Evolutionary conservation across 1,140 invertebrate species (phyloP).

Genomic region (Atta cephalotes): DNA sequence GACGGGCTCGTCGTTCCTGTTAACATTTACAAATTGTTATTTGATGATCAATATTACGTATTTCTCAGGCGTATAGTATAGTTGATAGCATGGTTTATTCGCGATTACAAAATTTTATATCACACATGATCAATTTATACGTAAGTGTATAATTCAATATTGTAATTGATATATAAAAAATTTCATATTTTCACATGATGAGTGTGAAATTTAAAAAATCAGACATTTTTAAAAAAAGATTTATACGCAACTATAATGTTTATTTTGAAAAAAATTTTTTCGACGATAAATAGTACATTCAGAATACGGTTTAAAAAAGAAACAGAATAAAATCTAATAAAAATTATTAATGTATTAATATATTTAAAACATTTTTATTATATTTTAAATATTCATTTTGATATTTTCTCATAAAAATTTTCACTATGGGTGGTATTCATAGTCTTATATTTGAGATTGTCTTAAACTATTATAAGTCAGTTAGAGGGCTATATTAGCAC

Average conservation of each 20-base stretch:
- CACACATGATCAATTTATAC: slow-evolving; percentile 6
- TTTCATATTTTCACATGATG: slow-evolving; percentile 6
- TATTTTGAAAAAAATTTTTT: not conserved
- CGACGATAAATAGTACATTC: not conserved
- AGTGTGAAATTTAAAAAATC: not conserved
- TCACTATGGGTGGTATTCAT: not conserved
- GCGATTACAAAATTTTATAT: slow-evolving; percentile 24
- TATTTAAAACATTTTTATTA: slow-evolving; percentile 1
- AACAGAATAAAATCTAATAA: not conserved
- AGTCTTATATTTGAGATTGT: too few relatives aligned
- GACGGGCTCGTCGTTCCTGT: slow-evolving; percentile 31
- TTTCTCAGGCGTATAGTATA: slow-evolving; percentile 15
- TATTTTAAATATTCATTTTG: not conserved
- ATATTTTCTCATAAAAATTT: slow-evolving; percentile 4
- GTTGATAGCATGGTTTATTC: slow-evolving; percentile 13
- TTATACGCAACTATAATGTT: not conserved
- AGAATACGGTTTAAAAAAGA: not conserved
- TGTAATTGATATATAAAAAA: not conserved
- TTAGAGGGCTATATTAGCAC: too few relatives aligned
- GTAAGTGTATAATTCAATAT: slow-evolving; percentile 27
- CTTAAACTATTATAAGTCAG: too few relatives aligned
- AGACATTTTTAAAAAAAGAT: not conserved
- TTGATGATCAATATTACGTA: not conserved
- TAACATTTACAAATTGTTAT: slow-evolving; percentile 53
- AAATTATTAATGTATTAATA: not conserved